These are phyloP conservation scores for Alces alces DNA, from an alignment of 2,113 vertebrate genomes.

Conservation along the genomic window DNA sequence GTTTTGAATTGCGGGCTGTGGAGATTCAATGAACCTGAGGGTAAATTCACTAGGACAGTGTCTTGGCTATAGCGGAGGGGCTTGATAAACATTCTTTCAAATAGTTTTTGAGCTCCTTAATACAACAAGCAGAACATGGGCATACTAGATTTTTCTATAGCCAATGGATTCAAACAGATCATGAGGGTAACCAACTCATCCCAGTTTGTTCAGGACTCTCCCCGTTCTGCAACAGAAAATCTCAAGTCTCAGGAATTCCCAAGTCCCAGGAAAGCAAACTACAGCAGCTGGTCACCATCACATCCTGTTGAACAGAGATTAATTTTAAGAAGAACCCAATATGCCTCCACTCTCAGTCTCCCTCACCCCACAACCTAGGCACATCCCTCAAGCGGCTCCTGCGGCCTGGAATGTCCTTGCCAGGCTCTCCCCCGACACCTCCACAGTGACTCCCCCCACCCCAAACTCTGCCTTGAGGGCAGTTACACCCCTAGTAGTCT, in stretches of 20 bases:
- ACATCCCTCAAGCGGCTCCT: neutral
- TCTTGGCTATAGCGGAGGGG: neutral
- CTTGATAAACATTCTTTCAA: neutral
- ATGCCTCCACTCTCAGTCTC: neutral
- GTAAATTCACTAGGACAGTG: neutral
- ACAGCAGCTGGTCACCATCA: neutral
- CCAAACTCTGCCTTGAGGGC: neutral
- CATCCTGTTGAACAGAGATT: neutral
- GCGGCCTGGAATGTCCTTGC: neutral
- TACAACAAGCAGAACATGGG: neutral
- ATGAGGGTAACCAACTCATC: neutral
- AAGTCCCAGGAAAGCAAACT: neutral
- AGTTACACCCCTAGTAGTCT: neutral
- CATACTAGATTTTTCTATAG: neutral
- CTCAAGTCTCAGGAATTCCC: neutral
- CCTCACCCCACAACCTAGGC: neutral
- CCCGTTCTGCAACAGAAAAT: neutral
- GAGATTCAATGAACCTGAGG: neutral
- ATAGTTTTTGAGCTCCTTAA: neutral
- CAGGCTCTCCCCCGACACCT: neutral
- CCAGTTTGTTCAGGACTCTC: neutral
- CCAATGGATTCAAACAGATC: neutral
- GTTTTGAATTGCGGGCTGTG: neutral
- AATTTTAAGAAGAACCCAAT: neutral
- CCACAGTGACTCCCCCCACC: no score